Percentiles rank a stretch among this genome's conserved stretches.
Evolutionary conservation across 2,113 vertebrate species (phyloP).

Genomic region (Gavia stellata): DNA sequence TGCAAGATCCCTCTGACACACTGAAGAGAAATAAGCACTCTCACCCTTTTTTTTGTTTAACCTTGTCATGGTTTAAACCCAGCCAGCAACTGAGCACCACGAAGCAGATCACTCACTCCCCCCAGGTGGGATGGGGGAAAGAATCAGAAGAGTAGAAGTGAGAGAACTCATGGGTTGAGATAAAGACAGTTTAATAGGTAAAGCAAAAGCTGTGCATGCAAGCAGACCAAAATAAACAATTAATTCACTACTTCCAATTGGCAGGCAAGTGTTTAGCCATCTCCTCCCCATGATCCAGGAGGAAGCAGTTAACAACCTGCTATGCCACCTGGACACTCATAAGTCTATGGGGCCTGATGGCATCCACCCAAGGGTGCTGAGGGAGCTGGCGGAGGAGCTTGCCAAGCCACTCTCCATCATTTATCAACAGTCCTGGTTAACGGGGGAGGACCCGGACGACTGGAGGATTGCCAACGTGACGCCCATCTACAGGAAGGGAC

Average conservation of each 20-base stretch:
- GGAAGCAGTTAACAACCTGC: no score
- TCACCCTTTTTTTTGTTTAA: background rate
- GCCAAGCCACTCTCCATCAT: no score
- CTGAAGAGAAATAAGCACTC: background rate
- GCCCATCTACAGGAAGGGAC: no score
- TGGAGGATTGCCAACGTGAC: no score
- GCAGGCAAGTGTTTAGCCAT: background rate
- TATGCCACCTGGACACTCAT: no score
- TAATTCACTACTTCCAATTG: rapidly evolving
- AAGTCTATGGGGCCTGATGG: no score
- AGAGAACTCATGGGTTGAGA: background rate
- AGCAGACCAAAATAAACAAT: background rate
- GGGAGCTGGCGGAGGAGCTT: no score
- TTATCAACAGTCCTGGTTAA: no score
- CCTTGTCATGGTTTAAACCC: background rate
- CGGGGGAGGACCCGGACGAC: no score
- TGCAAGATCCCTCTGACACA: background rate
- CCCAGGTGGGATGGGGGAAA: background rate
- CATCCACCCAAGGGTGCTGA: no score
- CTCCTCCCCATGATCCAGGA: no score
- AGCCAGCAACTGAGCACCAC: background rate
- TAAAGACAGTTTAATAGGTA: background rate
- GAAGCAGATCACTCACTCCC: background rate
- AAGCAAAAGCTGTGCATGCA: background rate
- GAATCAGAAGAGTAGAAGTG: background rate